Conservation (phyloP, 2,888 invertebrate genomes). For the Emesis castigata region DNA sequence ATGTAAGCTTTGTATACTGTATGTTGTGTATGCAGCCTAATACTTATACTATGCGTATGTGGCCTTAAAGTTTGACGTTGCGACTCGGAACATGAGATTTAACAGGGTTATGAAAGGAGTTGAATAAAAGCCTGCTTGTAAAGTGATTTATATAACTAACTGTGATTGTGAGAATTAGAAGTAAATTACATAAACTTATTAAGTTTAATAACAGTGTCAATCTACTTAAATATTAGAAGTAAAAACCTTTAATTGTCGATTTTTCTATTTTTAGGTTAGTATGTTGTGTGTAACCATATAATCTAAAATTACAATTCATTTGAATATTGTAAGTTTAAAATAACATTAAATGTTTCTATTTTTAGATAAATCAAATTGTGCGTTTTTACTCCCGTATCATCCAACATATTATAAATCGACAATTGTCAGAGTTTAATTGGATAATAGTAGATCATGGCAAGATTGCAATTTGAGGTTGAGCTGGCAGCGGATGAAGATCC, state of each 20-base stretch:
- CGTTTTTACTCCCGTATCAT: not conserved
- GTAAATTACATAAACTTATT: too few relatives aligned
- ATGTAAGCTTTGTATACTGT: not conserved
- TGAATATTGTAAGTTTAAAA: too few relatives aligned
- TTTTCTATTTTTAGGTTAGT: too few relatives aligned
- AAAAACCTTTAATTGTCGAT: not conserved
- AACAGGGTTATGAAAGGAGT: not conserved
- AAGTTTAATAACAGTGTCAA: not conserved
- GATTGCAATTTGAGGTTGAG: constrained; percentile 25
- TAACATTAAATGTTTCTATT: too few relatives aligned
- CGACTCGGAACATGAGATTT: not conserved
- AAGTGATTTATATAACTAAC: too few relatives aligned
- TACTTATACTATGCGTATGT: not conserved
- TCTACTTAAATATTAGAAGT: not conserved
- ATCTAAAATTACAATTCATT: too few relatives aligned
- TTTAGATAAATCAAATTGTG: not conserved
- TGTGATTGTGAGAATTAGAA: too few relatives aligned
- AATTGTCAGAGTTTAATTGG: constrained; percentile 24
- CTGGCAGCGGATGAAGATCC: constrained; percentile 24
- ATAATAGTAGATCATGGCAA: constrained; percentile 15
- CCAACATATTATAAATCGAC: constrained; percentile 18
- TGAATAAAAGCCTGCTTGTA: too few relatives aligned
- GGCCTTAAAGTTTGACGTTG: not conserved
- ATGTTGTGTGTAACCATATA: too few relatives aligned
- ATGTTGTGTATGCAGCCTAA: not conserved